phyloP scores from a whole-genome alignment of 2,797 vertebrate genomes.

The Acrossocheilus fasciatus region DNA sequence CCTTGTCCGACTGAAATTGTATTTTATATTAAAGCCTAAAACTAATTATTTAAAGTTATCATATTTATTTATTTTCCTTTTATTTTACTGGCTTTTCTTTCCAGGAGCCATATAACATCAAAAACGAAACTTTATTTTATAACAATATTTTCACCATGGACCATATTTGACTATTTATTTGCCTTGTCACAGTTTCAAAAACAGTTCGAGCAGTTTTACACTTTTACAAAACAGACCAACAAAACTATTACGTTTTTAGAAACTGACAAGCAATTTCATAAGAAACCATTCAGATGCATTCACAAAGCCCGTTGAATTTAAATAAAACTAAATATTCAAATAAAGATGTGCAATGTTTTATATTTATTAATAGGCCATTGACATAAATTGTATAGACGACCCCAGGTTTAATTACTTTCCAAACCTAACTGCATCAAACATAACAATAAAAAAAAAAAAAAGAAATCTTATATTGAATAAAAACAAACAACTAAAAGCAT shows the following conservation, averaged over 20 bases:
- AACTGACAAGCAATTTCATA: not conserved
- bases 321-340: not conserved
- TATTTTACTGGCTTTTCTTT: not conserved
- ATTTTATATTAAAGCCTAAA: not conserved
- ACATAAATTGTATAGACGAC: not conserved
- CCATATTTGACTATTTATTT: not conserved
- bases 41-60: not conserved
- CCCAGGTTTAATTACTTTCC: not conserved
- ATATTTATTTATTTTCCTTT: not conserved
- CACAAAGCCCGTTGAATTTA: not conserved
- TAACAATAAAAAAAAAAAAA: not conserved
- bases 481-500: not conserved
- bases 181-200: not conserved
- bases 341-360: not conserved
- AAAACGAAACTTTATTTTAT: not conserved
- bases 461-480: not conserved
- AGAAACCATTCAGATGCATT: slow-evolving; percentile 1
- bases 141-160: slow-evolving; percentile 2
- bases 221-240: not conserved
- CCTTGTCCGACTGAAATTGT: not conserved
- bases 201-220: not conserved
- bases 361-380: not conserved
- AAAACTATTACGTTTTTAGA: not conserved
- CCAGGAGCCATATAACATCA: not conserved
- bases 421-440: not conserved